A percentile compares a stretch with the other conserved stretches of the same genome.
Evolutionary conservation across 2,113 vertebrate genomes (phyloP).

Genomic region (Myanophis thanlyinensis): DNA sequence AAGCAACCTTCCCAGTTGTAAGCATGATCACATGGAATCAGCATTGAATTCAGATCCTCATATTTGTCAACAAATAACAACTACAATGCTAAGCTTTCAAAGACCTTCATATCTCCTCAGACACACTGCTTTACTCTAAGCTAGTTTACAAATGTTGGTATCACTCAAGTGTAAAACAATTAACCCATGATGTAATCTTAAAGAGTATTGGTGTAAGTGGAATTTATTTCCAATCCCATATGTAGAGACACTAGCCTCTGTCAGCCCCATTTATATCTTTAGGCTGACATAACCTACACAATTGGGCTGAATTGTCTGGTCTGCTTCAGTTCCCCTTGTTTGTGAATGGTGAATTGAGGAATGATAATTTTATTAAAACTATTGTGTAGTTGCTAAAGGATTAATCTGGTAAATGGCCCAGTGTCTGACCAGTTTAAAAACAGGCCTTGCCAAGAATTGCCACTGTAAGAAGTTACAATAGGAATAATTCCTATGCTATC

Average conservation of each 20-base stretch:
- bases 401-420: background rate
- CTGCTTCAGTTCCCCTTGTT: background rate
- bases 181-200: background rate
- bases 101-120: background rate
- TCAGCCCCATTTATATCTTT: background rate
- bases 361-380: background rate
- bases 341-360: background rate
- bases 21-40: background rate
- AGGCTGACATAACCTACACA: background rate
- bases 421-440: background rate
- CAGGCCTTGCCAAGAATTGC: background rate
- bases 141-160: background rate
- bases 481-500: background rate
- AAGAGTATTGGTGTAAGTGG: background rate
- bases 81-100: background rate
- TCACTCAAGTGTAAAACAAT: background rate
- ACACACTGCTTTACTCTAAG: background rate
- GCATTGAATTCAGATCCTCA: background rate
- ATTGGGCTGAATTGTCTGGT: background rate
- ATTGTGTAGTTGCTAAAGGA: background rate
- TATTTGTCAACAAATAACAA: background rate
- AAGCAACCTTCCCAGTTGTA: background rate
- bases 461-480: background rate
- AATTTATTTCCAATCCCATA: background rate
- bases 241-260: background rate